Conservation (phyloP, 2,888 invertebrate genomes). For the Synanthedon myopaeformis region DNA sequence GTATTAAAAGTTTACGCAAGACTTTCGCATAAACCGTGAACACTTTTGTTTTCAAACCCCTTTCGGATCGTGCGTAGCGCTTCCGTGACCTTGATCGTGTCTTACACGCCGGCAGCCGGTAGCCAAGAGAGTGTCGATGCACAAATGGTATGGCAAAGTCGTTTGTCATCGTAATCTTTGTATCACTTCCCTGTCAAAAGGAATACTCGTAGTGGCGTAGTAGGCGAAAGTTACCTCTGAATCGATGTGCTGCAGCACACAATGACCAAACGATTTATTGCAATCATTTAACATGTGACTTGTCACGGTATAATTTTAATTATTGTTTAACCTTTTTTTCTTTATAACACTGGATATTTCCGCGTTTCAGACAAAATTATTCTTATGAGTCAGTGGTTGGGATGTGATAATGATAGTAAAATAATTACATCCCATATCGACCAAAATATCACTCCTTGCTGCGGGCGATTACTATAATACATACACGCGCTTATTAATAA, state of each 20-base stretch:
- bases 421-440: slow-evolving; percentile 14
- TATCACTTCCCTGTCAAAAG: slow-evolving; percentile 50
- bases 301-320: slow-evolving; percentile 27
- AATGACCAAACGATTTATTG: slow-evolving; percentile 11
- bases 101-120: slow-evolving; percentile 22
- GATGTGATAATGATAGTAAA: slow-evolving; percentile 31
- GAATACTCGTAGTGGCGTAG: slow-evolving; percentile 29
- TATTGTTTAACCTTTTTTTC: slow-evolving; percentile 31
- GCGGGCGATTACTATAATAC: background rate
- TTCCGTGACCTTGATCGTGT: slow-evolving; percentile 41
- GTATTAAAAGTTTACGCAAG: slow-evolving; percentile 23
- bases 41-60: slow-evolving; percentile 58
- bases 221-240: slow-evolving; percentile 42
- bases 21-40: slow-evolving; percentile 37
- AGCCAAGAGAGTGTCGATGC: slow-evolving; percentile 10
- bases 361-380: slow-evolving; percentile 24
- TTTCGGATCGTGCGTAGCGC: slow-evolving; percentile 21
- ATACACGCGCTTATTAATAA: too few relatives aligned
- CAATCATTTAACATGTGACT: slow-evolving; percentile 15
- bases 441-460: background rate
- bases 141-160: slow-evolving; percentile 32
- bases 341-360: slow-evolving; percentile 22
- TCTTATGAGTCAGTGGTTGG: slow-evolving; percentile 20
- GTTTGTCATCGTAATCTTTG: slow-evolving; percentile 35
- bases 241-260: slow-evolving; percentile 3